Evolutionary conservation across 1,140 invertebrate genomes (phyloP).

Genomic region (Microplitis mediator): DNA sequence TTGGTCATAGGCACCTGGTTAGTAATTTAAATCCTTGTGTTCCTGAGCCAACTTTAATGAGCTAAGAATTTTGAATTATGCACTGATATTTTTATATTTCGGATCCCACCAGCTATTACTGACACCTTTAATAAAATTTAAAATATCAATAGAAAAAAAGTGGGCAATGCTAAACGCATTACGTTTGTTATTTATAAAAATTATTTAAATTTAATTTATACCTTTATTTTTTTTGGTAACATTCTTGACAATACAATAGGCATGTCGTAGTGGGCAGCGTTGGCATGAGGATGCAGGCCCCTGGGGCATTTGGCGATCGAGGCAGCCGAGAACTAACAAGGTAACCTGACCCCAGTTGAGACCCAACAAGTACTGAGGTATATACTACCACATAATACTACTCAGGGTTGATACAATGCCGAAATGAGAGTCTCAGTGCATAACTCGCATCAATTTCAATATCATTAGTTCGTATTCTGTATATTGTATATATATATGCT

Average conservation of each 20-base stretch:
- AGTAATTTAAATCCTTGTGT: slow-evolving; percentile 23
- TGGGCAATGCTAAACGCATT: no score
- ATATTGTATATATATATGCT: not conserved
- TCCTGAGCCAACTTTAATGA: slow-evolving; percentile 51
- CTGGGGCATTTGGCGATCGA: slow-evolving; percentile 25
- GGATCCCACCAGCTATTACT: no score
- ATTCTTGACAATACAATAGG: not conserved
- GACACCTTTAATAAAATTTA: no score
- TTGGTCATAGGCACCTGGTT: slow-evolving; percentile 28
- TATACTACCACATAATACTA: slow-evolving; percentile 5
- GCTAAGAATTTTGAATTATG: slow-evolving; percentile 56
- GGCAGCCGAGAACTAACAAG: slow-evolving; percentile 39
- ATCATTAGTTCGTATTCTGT: slow-evolving; percentile 36
- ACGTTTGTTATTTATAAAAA: no score
- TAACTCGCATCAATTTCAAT: slow-evolving; percentile 42
- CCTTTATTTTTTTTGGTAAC: not conserved
- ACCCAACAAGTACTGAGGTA: not conserved
- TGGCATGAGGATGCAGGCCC: slow-evolving; percentile 1
- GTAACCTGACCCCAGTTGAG: slow-evolving; percentile 35
- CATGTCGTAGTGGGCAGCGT: not conserved
- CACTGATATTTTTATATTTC: slow-evolving; percentile 27
- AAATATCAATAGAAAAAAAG: no score
- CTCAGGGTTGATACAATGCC: slow-evolving; percentile 29
- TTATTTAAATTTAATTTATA: not conserved
- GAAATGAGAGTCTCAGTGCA: slow-evolving; percentile 34